These are phyloP conservation scores for Eledona agricola DNA, from an alignment of 2,888 invertebrate species.

Conservation along the genomic window DNA sequence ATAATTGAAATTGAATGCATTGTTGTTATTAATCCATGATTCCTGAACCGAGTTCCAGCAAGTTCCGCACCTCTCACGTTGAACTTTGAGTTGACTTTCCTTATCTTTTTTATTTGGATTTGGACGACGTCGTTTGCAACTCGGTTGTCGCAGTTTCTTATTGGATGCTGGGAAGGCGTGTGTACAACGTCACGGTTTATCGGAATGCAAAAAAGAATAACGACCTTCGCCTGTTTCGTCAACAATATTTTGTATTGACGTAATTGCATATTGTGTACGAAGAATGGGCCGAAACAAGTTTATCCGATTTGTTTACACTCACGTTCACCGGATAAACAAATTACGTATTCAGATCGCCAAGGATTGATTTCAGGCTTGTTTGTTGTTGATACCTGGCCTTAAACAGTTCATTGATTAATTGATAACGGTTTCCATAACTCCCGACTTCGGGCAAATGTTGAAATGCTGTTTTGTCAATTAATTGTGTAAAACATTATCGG, in stretches of 20 bases:
- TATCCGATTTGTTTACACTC: conserved; percentile 15
- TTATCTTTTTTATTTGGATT: too few species aligned
- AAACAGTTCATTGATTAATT: too few species aligned
- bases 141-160: not conserved
- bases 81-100: conserved; percentile 17
- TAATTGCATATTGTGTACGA: conserved; percentile 7
- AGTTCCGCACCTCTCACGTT: too few species aligned
- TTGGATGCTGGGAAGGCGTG: conserved; percentile 17
- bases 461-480: too few species aligned
- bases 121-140: conserved; percentile 9
- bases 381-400: too few species aligned
- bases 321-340: conserved; percentile 7
- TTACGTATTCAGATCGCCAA: conserved; percentile 11
- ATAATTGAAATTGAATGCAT: conserved; percentile 11
- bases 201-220: conserved; percentile 1
- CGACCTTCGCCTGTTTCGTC: conserved; percentile 1
- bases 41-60: too few species aligned
- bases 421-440: too few species aligned
- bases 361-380: conserved; percentile 24
- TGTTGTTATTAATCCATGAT: too few species aligned
- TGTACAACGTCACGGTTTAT: conserved; percentile 10
- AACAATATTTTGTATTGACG: conserved; percentile 2
- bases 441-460: too few species aligned
- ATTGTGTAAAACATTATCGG: too few species aligned
- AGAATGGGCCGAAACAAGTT: conserved; percentile 2